A percentile compares a stretch with the other conserved stretches of the same genome.
Evolutionary conservation across 2,113 vertebrate species (phyloP).

Genomic region (Gallinago media): DNA sequence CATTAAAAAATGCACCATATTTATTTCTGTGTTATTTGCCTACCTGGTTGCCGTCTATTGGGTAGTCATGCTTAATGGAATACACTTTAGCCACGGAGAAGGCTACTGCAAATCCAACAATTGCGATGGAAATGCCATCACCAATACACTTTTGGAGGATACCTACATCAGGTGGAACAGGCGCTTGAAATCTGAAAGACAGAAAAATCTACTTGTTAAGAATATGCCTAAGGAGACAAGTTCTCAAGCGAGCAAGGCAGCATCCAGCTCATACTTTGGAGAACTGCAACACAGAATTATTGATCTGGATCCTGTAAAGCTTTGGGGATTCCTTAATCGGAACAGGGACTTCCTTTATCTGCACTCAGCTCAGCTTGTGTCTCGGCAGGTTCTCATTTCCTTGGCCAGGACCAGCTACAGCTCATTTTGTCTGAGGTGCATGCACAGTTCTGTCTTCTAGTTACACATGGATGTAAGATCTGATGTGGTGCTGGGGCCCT

Average conservation of each 20-base stretch:
- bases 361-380: neutral
- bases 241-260: neutral
- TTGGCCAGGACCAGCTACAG: neutral
- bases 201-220: neutral
- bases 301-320: neutral
- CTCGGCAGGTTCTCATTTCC: neutral
- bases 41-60: constrained; percentile 92
- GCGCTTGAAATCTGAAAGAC: constrained; percentile 83
- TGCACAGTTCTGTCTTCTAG: neutral
- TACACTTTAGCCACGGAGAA: constrained; percentile 95
- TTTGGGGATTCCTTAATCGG: neutral
- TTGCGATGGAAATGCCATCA: constrained; percentile 88
- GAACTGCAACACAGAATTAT: neutral
- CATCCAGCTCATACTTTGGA: neutral
- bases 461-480: neutral
- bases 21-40: neutral
- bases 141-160: constrained; percentile 79
- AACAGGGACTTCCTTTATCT: neutral
- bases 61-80: constrained; percentile 92
- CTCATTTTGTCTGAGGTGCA: neutral
- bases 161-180: constrained; percentile 76
- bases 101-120: constrained; percentile 92
- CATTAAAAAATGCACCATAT: neutral
- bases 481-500: fast-evolving
- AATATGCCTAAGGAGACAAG: neutral